Conservation (phyloP, 2,113 vertebrate genomes). For the Oryzias woworae region DNA sequence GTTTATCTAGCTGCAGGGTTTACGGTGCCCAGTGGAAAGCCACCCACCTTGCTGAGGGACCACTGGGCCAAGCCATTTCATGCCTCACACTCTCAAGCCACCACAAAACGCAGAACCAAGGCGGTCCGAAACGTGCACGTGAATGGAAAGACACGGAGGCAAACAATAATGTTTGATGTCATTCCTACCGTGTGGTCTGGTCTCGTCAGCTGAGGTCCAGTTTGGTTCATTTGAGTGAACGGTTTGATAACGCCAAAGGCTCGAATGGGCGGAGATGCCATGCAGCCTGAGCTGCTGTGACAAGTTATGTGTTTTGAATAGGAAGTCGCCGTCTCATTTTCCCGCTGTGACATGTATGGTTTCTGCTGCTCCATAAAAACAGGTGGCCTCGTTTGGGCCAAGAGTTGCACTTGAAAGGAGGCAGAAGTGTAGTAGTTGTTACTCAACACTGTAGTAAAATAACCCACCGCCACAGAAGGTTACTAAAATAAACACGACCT, state of each 20-base stretch:
- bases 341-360: conserved; percentile 32
- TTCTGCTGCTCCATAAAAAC: conserved; percentile 25
- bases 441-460: conserved; percentile 74
- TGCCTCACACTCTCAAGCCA: conserved; percentile 35
- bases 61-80: conserved; percentile 52
- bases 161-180: conserved; percentile 26
- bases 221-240: conserved; percentile 35
- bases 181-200: conserved; percentile 45
- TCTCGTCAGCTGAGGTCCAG: conserved; percentile 27
- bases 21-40: conserved; percentile 65
- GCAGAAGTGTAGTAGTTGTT: conserved; percentile 72
- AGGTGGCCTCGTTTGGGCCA: conserved; percentile 54
- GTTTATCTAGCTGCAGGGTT: conserved; percentile 76
- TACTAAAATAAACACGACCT: conserved; percentile 77
- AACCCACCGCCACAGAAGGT: conserved; percentile 73
- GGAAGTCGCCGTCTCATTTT: conserved; percentile 54
- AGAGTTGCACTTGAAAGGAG: conserved; percentile 63
- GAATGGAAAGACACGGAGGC: conserved; percentile 28
- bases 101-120: conserved; percentile 27
- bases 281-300: conserved; percentile 4
- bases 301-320: conserved; percentile 42
- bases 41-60: conserved; percentile 77
- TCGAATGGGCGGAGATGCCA: background rate
- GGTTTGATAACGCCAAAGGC: conserved; percentile 33
- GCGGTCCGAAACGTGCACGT: conserved; percentile 39